A percentile compares a stretch with the other conserved stretches of the same genome.
Evolutionary conservation across 2,888 invertebrate species (phyloP).

Genomic region (Melieria picta): DNA sequence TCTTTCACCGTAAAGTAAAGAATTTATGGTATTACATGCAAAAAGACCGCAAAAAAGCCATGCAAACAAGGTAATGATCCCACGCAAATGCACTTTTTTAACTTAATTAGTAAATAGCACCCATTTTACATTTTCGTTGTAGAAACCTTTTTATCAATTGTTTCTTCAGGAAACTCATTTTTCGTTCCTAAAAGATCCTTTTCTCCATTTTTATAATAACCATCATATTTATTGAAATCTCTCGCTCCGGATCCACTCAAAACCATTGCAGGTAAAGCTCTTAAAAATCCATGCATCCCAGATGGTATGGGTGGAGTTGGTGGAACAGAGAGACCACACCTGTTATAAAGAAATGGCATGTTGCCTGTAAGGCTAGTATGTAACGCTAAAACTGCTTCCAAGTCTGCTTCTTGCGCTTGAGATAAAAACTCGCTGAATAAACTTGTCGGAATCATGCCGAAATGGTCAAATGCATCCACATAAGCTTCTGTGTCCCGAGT

Average conservation of each 20-base stretch:
- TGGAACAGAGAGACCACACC: slow-evolving; percentile 60
- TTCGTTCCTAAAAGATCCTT: slow-evolving; percentile 38
- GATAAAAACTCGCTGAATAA: slow-evolving; percentile 72
- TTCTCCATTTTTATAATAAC: slow-evolving; percentile 50
- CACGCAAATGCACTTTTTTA: no score
- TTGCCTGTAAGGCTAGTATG: slow-evolving; percentile 64
- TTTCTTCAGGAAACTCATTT: no score
- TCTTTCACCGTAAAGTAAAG: no score
- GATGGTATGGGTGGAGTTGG: slow-evolving; percentile 65
- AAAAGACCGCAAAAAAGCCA: no score
- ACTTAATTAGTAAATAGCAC: no score
- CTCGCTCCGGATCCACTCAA: slow-evolving; percentile 49
- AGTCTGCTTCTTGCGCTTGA: slow-evolving; percentile 67
- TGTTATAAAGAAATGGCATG: slow-evolving; percentile 64
- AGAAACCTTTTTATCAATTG: no score
- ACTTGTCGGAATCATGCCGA: slow-evolving; percentile 68
- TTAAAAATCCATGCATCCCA: slow-evolving; percentile 64
- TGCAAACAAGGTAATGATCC: no score
- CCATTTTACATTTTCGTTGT: no score
- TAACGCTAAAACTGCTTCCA: slow-evolving; percentile 62
- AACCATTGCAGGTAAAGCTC: slow-evolving; percentile 64
- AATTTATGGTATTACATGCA: no score
- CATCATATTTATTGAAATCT: slow-evolving; percentile 57
- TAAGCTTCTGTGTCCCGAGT: slow-evolving; percentile 84
- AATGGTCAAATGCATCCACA: slow-evolving; percentile 76